phyloP scores from a whole-genome alignment of 2,797 vertebrate genomes.

The Chloroceryle amazona region DNA sequence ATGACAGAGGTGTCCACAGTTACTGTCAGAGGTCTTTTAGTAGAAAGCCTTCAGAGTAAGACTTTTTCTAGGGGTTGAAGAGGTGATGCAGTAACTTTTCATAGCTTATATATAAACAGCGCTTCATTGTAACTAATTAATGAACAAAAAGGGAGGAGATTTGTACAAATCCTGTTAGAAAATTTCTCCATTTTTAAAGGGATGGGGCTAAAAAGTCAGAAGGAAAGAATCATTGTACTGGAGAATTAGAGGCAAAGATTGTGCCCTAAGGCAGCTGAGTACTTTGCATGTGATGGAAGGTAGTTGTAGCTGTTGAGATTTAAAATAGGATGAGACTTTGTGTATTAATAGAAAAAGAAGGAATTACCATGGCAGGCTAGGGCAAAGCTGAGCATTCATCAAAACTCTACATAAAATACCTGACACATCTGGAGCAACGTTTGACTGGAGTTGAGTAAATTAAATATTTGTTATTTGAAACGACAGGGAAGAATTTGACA shows the following conservation, averaged over 20 bases:
- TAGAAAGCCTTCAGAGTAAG: background rate
- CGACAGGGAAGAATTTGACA: background rate
- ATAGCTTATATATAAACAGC: background rate
- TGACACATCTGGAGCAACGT: background rate
- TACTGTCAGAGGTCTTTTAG: background rate
- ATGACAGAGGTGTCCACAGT: rapidly evolving
- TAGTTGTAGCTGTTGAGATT: background rate
- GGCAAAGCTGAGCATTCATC: background rate
- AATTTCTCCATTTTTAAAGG: background rate
- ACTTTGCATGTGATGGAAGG: background rate
- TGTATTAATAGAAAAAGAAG: background rate
- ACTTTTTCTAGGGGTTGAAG: background rate
- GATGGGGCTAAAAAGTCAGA: background rate
- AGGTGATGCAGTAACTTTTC: background rate
- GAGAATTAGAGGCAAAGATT: background rate
- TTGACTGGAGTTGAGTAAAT: background rate
- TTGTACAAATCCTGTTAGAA: constrained; percentile 20
- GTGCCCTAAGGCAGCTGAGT: background rate
- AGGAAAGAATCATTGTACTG: constrained; percentile 36
- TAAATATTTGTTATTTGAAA: background rate
- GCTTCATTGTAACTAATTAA: constrained; percentile 25
- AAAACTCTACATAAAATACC: background rate
- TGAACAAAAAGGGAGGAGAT: constrained; percentile 3
- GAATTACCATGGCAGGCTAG: background rate
- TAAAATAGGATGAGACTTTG: background rate